These are phyloP conservation scores for Pteronura brasiliensis DNA, from an alignment of 2,113 vertebrate species.

Conservation along the genomic window DNA sequence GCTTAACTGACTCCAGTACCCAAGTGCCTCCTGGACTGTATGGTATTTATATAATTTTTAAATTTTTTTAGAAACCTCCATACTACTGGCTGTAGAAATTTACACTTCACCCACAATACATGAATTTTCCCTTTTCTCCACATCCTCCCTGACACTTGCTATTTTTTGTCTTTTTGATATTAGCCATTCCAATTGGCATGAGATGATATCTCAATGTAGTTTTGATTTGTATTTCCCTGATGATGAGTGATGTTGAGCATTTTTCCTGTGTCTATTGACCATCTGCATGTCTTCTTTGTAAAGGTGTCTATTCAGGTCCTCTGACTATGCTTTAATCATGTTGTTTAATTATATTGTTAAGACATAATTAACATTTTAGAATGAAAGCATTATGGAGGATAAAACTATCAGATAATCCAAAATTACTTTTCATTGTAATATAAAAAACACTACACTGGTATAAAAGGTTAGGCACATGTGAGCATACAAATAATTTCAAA, in stretches of 20 bases:
- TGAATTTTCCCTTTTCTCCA: neutral
- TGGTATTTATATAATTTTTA: neutral
- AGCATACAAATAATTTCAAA: neutral
- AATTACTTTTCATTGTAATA: neutral
- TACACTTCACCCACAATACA: neutral
- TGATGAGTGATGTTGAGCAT: neutral
- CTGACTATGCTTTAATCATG: neutral
- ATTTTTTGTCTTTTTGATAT: neutral
- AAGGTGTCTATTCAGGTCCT: neutral
- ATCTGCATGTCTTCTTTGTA: neutral
- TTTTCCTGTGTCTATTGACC: neutral
- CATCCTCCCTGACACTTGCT: neutral
- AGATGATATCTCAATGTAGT: neutral
- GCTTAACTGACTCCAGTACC: fast-evolving
- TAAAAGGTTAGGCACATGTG: neutral
- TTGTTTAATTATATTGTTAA: neutral
- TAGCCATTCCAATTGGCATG: neutral
- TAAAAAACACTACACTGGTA: neutral
- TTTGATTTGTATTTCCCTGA: neutral
- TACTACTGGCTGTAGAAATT: neutral
- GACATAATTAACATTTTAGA: neutral
- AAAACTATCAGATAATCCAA: neutral
- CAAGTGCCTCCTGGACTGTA: neutral
- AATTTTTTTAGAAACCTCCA: neutral
- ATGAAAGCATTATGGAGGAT: neutral